Conservation (phyloP, 2,888 invertebrate genomes). For the Eupithecia tripunctaria region DNA sequence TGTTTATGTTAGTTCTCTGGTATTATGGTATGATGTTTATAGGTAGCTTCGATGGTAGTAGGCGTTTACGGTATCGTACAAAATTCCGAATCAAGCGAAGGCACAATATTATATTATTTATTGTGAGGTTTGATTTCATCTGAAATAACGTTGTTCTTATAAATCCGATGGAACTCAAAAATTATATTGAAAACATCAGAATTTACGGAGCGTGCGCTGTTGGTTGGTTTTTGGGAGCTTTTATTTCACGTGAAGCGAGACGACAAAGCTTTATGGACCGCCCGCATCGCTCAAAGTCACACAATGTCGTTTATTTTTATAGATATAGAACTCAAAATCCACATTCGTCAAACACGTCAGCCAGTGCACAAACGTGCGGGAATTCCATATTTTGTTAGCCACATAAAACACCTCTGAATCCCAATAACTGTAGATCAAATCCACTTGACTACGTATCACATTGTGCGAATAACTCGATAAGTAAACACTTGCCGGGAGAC, state of each 20-base stretch:
- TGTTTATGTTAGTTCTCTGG: conserved; percentile 27
- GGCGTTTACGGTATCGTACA: not conserved
- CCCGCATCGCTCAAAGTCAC: conserved; percentile 8
- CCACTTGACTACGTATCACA: not conserved
- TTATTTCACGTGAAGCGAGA: not conserved
- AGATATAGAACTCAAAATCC: not conserved
- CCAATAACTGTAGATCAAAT: not conserved
- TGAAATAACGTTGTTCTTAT: not conserved
- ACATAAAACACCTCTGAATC: not conserved
- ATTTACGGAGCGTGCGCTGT: not conserved
- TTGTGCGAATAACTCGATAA: conserved; percentile 2
- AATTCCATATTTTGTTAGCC: not conserved
- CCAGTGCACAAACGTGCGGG: not conserved
- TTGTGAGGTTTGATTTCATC: conserved; percentile 11
- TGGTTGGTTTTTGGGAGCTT: not conserved
- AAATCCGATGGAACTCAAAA: not conserved
- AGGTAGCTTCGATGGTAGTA: conserved; percentile 23
- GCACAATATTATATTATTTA: conserved; percentile 19
- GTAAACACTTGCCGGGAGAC: not conserved
- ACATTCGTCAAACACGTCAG: conserved; percentile 6
- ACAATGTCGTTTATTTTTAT: conserved; percentile 14
- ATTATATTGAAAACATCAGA: not conserved
- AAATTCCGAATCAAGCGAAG: not conserved
- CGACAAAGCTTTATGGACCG: conserved; percentile 2
- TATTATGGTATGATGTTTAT: conserved; percentile 25